Conservation (phyloP, 2,797 vertebrate genomes). For the Gila robusta region DNA sequence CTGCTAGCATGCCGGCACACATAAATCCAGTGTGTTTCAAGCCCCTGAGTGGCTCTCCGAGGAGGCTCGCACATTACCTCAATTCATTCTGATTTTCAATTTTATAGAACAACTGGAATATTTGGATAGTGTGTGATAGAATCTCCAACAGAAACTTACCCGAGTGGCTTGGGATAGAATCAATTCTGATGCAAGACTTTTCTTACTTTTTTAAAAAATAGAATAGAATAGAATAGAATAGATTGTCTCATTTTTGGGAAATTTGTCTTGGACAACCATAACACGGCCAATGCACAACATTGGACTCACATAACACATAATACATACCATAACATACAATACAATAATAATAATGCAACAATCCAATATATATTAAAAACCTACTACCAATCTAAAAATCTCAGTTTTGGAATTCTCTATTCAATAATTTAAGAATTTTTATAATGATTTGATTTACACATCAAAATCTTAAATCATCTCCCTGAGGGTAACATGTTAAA, state of each 20-base stretch:
- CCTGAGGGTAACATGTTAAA: background rate
- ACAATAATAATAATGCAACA: background rate
- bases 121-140: background rate
- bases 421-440: background rate
- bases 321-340: too few species aligned
- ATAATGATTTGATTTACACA: background rate
- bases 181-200: background rate
- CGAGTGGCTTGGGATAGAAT: background rate
- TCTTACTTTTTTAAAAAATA: background rate
- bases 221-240: background rate
- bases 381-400: background rate
- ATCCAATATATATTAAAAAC: background rate
- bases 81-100: constrained; percentile 52
- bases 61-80: constrained; percentile 52
- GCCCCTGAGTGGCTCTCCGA: constrained; percentile 49
- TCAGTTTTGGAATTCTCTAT: background rate
- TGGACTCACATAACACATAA: background rate
- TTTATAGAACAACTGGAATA: constrained; percentile 44
- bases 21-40: constrained; percentile 59
- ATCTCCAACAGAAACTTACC: background rate
- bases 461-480: background rate
- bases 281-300: background rate
- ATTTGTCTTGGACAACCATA: background rate
- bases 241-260: background rate
- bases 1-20: constrained; percentile 56